Evolutionary conservation across 2,888 invertebrate genomes (phyloP), one percentile per base, ranked within the genome.

Genomic region (Volucella inanis): DNA sequence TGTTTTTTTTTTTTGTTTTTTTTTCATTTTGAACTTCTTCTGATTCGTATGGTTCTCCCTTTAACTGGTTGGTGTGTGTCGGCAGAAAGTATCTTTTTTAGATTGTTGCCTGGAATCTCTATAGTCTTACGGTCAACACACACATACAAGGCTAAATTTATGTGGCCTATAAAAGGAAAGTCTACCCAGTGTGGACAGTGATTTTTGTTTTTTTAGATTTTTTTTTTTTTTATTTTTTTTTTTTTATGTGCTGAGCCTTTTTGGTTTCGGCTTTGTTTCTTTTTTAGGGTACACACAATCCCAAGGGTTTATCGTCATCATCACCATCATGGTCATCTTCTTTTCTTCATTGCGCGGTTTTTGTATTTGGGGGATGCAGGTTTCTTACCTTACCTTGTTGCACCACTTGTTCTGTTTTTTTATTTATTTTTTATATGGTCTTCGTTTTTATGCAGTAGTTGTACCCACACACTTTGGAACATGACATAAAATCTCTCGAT

Each of bases 381-480:
- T 67, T 72, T 64, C 47, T 80, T 47, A 31, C 47, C 55, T 67
- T 81, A 68, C 85, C 67, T 85, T 72, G 76, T 76, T 67, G 75
- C 71, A 85, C 52, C 71, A 85, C 71, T 79, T 80, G 84, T 79
- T 55, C 61, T 49, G 15, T 12, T 61, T 57, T 68, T 52, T 45
- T 39, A 62, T 10, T 41, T 14, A 22, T 18, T 14, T 55, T 55
- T 0, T 43, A 8, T 61, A 31, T 50, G 55, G n/a, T 75, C 64
- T 50, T 55, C 52, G 52, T 62, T 72, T 77, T 55, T 38, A 59
- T 67, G 72, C 74, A 79, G 83, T 65, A 72, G 71, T 81, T 85
- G 85, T 85, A 85, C 85, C 85, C 85, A 81, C 85, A 85, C 85
- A 85, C 85, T 85, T 85, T 64, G 85, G 81, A 72, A 85, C 85